Conservation (phyloP, 2,888 invertebrate genomes). For the Listrodromus nycthemerus region DNA sequence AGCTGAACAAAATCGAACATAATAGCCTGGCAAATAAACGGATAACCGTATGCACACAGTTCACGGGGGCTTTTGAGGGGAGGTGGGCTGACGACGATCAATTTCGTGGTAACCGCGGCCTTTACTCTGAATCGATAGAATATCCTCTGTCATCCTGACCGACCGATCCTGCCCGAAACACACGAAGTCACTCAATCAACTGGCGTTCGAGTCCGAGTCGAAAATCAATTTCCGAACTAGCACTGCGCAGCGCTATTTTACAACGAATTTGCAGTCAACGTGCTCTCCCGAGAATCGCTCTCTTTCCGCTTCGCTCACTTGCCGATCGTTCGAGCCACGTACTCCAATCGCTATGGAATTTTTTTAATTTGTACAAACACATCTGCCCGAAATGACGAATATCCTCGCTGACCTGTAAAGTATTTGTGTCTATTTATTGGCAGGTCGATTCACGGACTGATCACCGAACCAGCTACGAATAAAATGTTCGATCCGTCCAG, state of each 20-base stretch:
- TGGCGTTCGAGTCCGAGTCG: slow-evolving; percentile 59
- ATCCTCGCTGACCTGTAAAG: slow-evolving; percentile 59
- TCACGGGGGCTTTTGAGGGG: neutral
- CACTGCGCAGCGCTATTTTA: slow-evolving; percentile 26
- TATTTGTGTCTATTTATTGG: slow-evolving; percentile 68
- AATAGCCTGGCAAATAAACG: slow-evolving; percentile 4
- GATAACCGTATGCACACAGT: slow-evolving; percentile 4
- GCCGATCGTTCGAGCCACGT: neutral
- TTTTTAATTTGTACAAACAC: neutral
- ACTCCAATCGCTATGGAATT: slow-evolving; percentile 26
- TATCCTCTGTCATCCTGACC: slow-evolving; percentile 3
- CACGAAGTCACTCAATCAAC: slow-evolving; percentile 70
- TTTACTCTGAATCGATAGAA: slow-evolving; percentile 22
- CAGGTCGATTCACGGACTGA: slow-evolving; percentile 52
- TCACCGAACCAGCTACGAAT: neutral
- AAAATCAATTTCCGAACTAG: slow-evolving; percentile 67
- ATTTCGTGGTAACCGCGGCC: neutral
- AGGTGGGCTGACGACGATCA: neutral
- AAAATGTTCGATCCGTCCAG: neutral
- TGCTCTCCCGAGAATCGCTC: neutral
- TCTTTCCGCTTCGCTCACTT: slow-evolving; percentile 18
- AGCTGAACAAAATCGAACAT: neutral
- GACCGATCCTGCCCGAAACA: slow-evolving; percentile 15
- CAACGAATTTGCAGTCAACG: slow-evolving; percentile 7
- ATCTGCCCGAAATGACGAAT: neutral